Base-by-base conservation (phyloP, 2,797 vertebrate genomes). In the Bovichtus diacanthus region DNA sequence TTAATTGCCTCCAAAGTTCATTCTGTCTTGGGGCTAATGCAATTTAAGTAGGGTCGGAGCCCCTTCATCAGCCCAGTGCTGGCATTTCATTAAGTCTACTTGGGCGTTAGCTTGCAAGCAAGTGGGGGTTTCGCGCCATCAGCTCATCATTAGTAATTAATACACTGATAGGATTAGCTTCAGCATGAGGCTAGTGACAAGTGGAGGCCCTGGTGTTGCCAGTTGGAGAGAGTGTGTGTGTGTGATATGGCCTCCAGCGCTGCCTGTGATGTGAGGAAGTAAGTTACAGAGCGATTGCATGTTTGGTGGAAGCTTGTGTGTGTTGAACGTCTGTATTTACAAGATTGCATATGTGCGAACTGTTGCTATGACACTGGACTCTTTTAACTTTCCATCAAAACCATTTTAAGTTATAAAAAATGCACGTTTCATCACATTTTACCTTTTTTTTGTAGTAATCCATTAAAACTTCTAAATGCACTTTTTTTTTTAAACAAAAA, bases 1-100 rank as follows among this genome's bases (percentile, higher is more conserved):
- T 96, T 97, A 97, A 97, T 96, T 97, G 96, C 95, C 96, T 96
- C 88, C 86, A 96, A 97, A 97, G 96, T 97, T 97, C 96, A 95
- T 93, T 90, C 95, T 94, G 94, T 96, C 93, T 93, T 73, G 89
- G 87, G 74, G 92, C 93, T 95, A 96, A 97, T 96, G 92, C 96
- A 95, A 96, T 96, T 96, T 95, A 95, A 95, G 95, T 92, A 92
- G 94, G 90, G 94, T 95, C 90, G 93, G 89, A 94, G 89, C 87
- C 95, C 94, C 94, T 95, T 96, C 95, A 95, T 96, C 96, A 96
- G 96, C 94, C 95, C 94, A 90, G 91, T 77, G 69, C 86, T 97
- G 96, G 95, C 96, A 96, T 97, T 97, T 97, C 95, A 96, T 95
- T 96, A 96, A 95, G 95, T 92, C 94, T 72, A 71, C 80, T 87